Conservation (phyloP, 2,888 invertebrate genomes). For the Dorcus hopei region DNA sequence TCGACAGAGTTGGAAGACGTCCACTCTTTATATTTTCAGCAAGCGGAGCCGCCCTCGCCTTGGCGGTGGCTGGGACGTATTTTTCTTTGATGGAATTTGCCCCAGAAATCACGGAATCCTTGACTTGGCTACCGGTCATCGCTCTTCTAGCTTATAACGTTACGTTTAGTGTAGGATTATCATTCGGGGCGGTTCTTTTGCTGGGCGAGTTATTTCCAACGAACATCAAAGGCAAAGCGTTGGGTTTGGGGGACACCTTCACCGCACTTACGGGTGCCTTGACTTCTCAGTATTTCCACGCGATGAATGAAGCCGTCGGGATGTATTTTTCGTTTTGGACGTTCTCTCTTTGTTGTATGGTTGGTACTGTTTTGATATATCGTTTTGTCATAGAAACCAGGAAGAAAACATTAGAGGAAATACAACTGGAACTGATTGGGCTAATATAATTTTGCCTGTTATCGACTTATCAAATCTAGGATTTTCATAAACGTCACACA, state of each 20-base stretch:
- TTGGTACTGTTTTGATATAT: slow-evolving; percentile 60
- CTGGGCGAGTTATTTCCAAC: slow-evolving; percentile 56
- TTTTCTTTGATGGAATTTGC: slow-evolving; percentile 48
- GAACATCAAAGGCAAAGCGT: slow-evolving; percentile 55
- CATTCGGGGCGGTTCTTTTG: slow-evolving; percentile 53
- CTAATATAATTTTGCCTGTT: no score
- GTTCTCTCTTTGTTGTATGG: slow-evolving; percentile 58
- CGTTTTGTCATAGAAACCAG: slow-evolving; percentile 66
- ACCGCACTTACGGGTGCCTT: slow-evolving; percentile 51
- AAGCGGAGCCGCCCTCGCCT: slow-evolving; percentile 45
- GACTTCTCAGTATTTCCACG: slow-evolving; percentile 52
- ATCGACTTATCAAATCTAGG: no score
- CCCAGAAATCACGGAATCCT: not conserved
- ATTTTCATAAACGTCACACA: no score
- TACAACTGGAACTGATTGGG: slow-evolving; percentile 51
- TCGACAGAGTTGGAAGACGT: slow-evolving; percentile 64
- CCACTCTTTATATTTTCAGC: slow-evolving; percentile 59
- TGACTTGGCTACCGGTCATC: slow-evolving; percentile 51
- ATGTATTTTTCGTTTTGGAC: slow-evolving; percentile 64
- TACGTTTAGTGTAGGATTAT: slow-evolving; percentile 53
- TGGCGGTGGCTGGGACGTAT: slow-evolving; percentile 47
- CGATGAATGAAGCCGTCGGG: slow-evolving; percentile 54
- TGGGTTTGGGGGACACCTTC: slow-evolving; percentile 54
- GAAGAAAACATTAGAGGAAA: slow-evolving; percentile 65
- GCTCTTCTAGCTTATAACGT: slow-evolving; percentile 52